A percentile compares a stretch with the other conserved stretches of the same genome.
These are phyloP conservation scores for Talpa occidentalis DNA, from an alignment of 2,113 vertebrate genomes.

Conservation along the genomic window DNA sequence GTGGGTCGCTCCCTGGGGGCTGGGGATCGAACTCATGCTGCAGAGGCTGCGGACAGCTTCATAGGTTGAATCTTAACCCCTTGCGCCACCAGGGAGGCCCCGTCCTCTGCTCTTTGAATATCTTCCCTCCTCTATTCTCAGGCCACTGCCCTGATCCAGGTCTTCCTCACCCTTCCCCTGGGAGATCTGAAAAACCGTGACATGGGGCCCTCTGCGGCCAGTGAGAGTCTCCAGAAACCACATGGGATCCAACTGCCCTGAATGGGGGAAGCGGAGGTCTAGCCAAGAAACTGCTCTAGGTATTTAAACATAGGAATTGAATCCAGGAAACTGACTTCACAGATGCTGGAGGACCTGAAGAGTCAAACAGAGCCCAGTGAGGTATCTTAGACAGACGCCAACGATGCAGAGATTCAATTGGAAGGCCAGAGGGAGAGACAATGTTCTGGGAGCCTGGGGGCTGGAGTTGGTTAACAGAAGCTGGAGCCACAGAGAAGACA, in stretches of 20 bases:
- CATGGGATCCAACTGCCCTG: constrained; percentile 3
- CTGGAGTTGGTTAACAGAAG: background rate
- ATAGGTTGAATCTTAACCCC: too few species aligned
- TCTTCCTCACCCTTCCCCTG: background rate
- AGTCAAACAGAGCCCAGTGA: background rate
- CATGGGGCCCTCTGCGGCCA: background rate
- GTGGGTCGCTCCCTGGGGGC: too few species aligned
- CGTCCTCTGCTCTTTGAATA: background rate
- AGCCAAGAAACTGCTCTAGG: constrained; percentile 45
- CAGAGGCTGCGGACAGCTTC: too few species aligned
- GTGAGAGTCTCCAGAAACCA: background rate
- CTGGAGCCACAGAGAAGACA: background rate
- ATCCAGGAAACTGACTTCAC: background rate
- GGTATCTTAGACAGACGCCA: background rate
- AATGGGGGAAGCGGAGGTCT: background rate
- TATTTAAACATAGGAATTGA: constrained; percentile 36
- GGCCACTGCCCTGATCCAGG: background rate
- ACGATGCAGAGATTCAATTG: background rate
- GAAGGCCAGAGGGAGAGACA: background rate
- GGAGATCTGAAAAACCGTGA: background rate
- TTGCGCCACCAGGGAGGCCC: background rate
- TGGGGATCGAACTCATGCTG: too few species aligned
- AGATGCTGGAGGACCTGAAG: background rate
- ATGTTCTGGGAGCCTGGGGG: background rate
- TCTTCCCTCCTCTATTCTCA: background rate